Conservation (phyloP, 1,140 invertebrate species). For the Rhizoglyphus robini region DNA sequence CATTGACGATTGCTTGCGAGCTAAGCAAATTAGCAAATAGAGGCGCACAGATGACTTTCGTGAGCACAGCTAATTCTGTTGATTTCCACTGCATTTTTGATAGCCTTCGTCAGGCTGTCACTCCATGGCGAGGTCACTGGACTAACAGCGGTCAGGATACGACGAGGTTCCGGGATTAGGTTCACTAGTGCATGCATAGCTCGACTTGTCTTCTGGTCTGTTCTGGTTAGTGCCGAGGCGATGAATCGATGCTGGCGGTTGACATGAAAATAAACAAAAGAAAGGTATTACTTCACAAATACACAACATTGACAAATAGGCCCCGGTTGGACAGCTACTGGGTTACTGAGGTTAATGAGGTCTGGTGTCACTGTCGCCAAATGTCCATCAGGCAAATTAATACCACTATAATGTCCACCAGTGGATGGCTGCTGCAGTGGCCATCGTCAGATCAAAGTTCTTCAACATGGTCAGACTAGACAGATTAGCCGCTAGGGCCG, state of each 20-base stretch:
- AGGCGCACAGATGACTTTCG: conserved; percentile 31
- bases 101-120: conserved; percentile 79
- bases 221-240: too few species aligned
- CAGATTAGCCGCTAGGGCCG: conserved; percentile 25
- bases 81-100: conserved; percentile 80
- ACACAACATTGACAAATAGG: too few species aligned
- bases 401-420: too few species aligned
- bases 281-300: neutral
- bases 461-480: conserved; percentile 15
- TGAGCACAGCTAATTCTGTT: conserved; percentile 70
- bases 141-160: conserved; percentile 23
- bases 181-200: conserved; percentile 49
- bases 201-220: conserved; percentile 50
- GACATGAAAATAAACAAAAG: neutral
- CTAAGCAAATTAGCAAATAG: neutral
- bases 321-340: too few species aligned
- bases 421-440: neutral
- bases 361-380: too few species aligned
- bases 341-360: too few species aligned
- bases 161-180: conserved; percentile 39
- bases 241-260: neutral
- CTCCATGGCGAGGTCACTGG: conserved; percentile 47
- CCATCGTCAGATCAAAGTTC: conserved; percentile 16
- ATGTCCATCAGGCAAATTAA: too few species aligned
- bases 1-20: neutral